These are phyloP conservation scores for Scophthalmus maximus DNA, from an alignment of 2,113 vertebrate genomes.

Conservation along the genomic window DNA sequence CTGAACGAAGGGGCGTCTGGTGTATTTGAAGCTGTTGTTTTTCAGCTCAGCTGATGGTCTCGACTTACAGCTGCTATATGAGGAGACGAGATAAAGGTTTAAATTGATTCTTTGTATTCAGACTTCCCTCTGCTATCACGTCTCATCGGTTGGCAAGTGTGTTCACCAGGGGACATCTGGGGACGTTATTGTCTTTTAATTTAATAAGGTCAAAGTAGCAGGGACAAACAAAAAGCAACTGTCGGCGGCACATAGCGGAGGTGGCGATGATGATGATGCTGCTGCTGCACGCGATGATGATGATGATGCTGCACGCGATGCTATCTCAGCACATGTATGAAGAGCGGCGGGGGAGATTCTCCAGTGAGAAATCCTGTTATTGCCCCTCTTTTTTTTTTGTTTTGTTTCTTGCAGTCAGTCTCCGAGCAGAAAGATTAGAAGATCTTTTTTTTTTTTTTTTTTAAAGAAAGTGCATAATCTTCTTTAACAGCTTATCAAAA, in stretches of 20 bases:
- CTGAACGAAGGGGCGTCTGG: background rate
- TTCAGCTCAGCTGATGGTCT: constrained; percentile 7
- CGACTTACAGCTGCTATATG: constrained; percentile 1
- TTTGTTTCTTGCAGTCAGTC: constrained; percentile 81
- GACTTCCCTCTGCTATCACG: constrained; percentile 48
- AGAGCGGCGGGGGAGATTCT: constrained; percentile 57
- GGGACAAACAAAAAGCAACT: constrained; percentile 68
- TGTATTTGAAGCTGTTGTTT: background rate
- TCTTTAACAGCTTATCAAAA: constrained; percentile 88
- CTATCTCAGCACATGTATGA: constrained; percentile 50
- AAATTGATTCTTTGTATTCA: constrained; percentile 68
- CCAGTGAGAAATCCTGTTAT: constrained; percentile 77
- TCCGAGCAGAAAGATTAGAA: constrained; percentile 82
- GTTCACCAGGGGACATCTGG: constrained; percentile 57
- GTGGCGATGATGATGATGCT: too few relatives aligned
- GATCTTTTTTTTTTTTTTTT: too few relatives aligned
- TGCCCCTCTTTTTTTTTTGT: constrained; percentile 74
- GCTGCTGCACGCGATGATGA: constrained; percentile 41
- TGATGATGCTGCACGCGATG: constrained; percentile 44
- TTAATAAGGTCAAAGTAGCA: constrained; percentile 74
- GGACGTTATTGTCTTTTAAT: constrained; percentile 73
- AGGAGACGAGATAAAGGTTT: constrained; percentile 60
- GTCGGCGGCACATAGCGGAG: constrained; percentile 46
- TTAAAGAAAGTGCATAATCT: constrained; percentile 86
- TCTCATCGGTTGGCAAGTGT: constrained; percentile 63